Evolutionary conservation across 2,113 vertebrate genomes (phyloP), one percentile per base, ranked within the genome.

Genomic region (Pogonocichla stellata): DNA sequence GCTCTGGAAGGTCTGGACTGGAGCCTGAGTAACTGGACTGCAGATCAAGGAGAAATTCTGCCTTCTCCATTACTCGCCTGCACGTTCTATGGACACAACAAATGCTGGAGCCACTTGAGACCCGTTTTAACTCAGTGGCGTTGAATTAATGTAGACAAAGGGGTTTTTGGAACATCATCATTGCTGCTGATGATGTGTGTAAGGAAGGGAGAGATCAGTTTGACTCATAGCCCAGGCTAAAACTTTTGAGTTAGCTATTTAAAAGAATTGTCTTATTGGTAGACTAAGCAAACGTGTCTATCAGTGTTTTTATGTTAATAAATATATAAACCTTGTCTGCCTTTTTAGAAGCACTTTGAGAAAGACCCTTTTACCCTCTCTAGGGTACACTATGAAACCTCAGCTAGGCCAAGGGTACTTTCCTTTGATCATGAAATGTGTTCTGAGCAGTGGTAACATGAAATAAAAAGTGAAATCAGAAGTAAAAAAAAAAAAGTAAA

Each of bases 231-330:
- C 75, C 62, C 64, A 71, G 69, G n/a, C 57, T 74, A 12, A 64
- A 38, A 31, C 38, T 53, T 90, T 83, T 66, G 38, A 94, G 53
- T 33, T 83, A 51, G 51, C 38, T 43, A 12, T 93, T 90, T 26
- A 16, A 61, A 93, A 34, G 17, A 62, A 29, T 19, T 47, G 22
- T 80, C 29, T 62, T 70, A 31, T 25, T 90, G 57, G 51, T 88
- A 96, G 91, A 93, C 89, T 93, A 91, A 96, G 89, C 87, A 86
- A 90, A 92, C 53, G 77, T 61, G 50, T 71, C 12, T 77, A 6
- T 80, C 60, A 66, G 31, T 42, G 65, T 7, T 29, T 73, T 54
- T 42, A 9, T 81, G 31, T 82, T 50, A 58, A 17, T 85, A 91
- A 91, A 90, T 42, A 51, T 25, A 11, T 22, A 64, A 67, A 28